A percentile compares a stretch with the other conserved stretches of the same genome.
phyloP scores from a whole-genome alignment of 2,797 vertebrate species.

The Oreochromis mossambicus region DNA sequence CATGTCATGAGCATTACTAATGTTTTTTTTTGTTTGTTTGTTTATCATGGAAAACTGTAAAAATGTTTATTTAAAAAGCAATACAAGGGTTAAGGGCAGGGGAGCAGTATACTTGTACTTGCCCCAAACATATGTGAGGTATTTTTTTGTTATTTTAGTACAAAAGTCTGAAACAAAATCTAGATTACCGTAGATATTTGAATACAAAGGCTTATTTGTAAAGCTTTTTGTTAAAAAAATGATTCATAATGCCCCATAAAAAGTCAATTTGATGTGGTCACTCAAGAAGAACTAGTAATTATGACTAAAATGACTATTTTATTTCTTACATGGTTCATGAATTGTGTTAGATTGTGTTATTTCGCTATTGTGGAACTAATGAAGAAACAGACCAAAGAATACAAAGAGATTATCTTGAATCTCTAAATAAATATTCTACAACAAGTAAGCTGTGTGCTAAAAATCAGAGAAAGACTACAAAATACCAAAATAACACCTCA shows the following conservation, averaged over 20 bases:
- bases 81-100: background rate
- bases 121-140: background rate
- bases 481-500: background rate
- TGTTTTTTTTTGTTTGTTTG: background rate
- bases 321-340: conserved; percentile 37
- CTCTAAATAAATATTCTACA: background rate
- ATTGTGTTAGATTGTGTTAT: conserved; percentile 11
- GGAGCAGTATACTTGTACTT: background rate
- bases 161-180: background rate
- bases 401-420: conserved; percentile 3
- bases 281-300: conserved; percentile 29
- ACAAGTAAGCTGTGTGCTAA: background rate
- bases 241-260: conserved; percentile 4
- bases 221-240: background rate
- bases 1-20: conserved; percentile 4
- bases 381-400: conserved; percentile 7
- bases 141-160: background rate
- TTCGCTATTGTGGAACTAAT: conserved; percentile 8
- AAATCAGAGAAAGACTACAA: background rate
- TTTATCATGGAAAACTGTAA: background rate
- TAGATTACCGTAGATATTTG: background rate
- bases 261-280: background rate
- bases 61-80: background rate
- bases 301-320: conserved; percentile 22
- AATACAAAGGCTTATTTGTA: background rate